A percentile compares a stretch with the other conserved stretches of the same genome.
phyloP scores from a whole-genome alignment of 2,888 invertebrate genomes.

The Andrena minutula region DNA sequence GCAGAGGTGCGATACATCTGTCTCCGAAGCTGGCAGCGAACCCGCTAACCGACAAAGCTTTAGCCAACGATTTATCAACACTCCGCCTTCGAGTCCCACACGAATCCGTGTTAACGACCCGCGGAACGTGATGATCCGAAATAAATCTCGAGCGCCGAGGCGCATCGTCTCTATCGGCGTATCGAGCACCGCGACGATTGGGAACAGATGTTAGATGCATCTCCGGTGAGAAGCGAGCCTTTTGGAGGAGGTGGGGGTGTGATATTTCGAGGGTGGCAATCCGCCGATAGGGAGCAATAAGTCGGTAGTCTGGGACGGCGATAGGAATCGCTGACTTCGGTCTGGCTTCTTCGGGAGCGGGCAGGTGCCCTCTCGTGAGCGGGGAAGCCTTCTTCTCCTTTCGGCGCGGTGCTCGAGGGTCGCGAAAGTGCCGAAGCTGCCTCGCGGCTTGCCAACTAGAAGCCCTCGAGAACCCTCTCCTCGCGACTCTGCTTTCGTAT shows the following conservation, averaged over 20 bases:
- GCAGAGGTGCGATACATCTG: not conserved
- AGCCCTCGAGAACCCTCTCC: constrained; percentile 53
- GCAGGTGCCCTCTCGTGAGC: constrained; percentile 26
- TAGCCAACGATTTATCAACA: constrained; percentile 7
- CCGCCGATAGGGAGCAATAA: constrained; percentile 68
- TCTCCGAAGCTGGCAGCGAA: not conserved
- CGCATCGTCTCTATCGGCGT: not conserved
- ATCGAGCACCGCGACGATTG: constrained; percentile 16
- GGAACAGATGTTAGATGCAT: constrained; percentile 38
- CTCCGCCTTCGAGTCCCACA: not conserved
- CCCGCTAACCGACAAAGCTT: not conserved
- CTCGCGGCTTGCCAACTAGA: constrained; percentile 71
- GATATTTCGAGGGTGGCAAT: constrained; percentile 13
- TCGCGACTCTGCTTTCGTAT: constrained; percentile 55
- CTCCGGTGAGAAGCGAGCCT: not conserved
- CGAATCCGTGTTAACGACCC: constrained; percentile 25
- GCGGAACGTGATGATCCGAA: constrained; percentile 12
- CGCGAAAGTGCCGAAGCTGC: constrained; percentile 68
- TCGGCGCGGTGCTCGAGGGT: constrained; percentile 52
- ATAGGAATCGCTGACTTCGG: constrained; percentile 70
- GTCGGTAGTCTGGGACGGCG: constrained; percentile 35
- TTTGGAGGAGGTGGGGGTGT: not conserved
- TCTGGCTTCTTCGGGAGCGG: constrained; percentile 55
- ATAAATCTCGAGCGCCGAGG: constrained; percentile 8
- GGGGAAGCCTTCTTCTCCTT: constrained; percentile 45